These are phyloP conservation scores for Araneus ventricosus DNA, from an alignment of 1,140 invertebrate genomes.

Conservation along the genomic window DNA sequence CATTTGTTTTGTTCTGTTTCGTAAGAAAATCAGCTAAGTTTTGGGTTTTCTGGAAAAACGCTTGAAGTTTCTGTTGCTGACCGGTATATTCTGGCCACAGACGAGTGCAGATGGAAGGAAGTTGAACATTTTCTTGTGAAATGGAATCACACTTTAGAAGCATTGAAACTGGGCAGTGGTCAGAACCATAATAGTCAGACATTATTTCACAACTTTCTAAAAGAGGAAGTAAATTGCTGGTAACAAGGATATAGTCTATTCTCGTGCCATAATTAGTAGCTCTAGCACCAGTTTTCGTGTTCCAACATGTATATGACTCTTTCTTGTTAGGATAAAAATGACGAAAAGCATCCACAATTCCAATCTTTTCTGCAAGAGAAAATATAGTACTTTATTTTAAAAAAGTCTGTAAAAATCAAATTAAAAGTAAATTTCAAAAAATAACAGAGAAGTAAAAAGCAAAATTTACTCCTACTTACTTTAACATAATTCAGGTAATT, in stretches of 20 bases:
- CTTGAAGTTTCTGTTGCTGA: constrained; percentile 81
- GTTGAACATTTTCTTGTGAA: constrained; percentile 77
- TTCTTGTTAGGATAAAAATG: constrained; percentile 81
- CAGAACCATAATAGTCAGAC: constrained; percentile 82
- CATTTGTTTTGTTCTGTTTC: not conserved
- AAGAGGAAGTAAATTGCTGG: constrained; percentile 78
- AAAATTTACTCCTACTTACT: too few relatives aligned
- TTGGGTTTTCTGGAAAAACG: constrained; percentile 79
- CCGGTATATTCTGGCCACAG: constrained; percentile 82
- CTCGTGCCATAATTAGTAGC: constrained; percentile 83
- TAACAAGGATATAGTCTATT: constrained; percentile 83
- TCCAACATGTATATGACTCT: constrained; percentile 83
- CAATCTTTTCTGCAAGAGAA: constrained; percentile 76
- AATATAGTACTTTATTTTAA: not conserved
- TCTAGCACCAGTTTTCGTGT: constrained; percentile 81
- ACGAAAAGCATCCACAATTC: constrained; percentile 83
- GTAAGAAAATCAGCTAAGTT: not conserved
- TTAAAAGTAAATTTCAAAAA: too few relatives aligned
- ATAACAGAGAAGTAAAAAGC: too few relatives aligned
- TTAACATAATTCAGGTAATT: too few relatives aligned
- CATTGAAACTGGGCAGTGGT: constrained; percentile 83
- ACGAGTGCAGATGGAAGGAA: constrained; percentile 81
- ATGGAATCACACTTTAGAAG: constrained; percentile 78
- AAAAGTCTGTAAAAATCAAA: not conserved
- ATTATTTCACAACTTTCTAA: constrained; percentile 80